These are phyloP conservation scores for Leptinotarsa defecta DNA, from an alignment of 1,140 invertebrate species.

Conservation along the genomic window DNA sequence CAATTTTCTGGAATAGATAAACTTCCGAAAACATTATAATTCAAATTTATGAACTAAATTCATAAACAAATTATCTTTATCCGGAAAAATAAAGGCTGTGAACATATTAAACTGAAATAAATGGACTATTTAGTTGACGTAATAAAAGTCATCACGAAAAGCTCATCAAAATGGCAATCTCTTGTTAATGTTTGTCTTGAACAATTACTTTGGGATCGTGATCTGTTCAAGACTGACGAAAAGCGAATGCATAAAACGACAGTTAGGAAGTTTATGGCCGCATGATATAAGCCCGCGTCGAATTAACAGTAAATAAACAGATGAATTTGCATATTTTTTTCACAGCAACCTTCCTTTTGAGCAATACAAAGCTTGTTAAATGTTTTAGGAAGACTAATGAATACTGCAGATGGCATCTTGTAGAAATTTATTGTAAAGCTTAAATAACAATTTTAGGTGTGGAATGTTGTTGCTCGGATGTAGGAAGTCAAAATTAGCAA, in stretches of 20 bases:
- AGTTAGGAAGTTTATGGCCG: slow-evolving; percentile 12
- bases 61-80: too few relatives aligned
- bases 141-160: neutral
- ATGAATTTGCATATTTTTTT: neutral
- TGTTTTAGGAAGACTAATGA: neutral
- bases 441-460: neutral
- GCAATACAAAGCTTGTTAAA: neutral
- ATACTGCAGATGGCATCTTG: neutral
- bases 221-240: slow-evolving; percentile 8
- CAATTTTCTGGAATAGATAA: too few relatives aligned
- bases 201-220: neutral
- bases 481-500: neutral
- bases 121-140: too few relatives aligned
- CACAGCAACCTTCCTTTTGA: neutral
- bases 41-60: too few relatives aligned
- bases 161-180: neutral
- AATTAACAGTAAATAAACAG: slow-evolving; percentile 16
- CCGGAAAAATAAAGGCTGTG: too few relatives aligned
- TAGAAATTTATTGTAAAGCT: neutral
- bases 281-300: neutral
- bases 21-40: too few relatives aligned
- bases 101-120: too few relatives aligned
- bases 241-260: slow-evolving; percentile 1
- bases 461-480: neutral
- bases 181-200: neutral